Conservation (phyloP, 2,888 invertebrate species). For the Anthrax anthrax region DNA sequence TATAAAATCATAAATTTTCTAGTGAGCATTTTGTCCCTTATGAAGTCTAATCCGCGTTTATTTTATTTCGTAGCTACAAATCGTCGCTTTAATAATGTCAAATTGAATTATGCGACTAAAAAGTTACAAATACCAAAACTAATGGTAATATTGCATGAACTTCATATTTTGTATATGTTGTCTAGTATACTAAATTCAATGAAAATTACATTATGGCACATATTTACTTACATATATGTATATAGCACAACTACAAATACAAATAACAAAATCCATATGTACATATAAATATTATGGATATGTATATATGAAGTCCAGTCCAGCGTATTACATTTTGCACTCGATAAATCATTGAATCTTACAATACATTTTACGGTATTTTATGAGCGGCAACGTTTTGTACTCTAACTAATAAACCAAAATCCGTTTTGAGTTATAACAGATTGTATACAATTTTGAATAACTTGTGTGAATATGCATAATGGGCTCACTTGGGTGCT, state of each 20-base stretch:
- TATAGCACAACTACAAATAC: too few species aligned
- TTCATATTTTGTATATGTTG: too few species aligned
- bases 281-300: too few species aligned
- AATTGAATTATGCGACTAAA: conserved; percentile 27
- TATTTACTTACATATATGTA: too few species aligned
- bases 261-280: too few species aligned
- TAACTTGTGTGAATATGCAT: too few species aligned
- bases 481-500: conserved; percentile 6
- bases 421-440: conserved; percentile 34
- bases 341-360: conserved; percentile 27
- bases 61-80: conserved; percentile 34
- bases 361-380: conserved; percentile 16
- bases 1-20: conserved; percentile 24
- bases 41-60: conserved; percentile 35
- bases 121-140: background rate
- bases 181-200: too few species aligned
- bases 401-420: conserved; percentile 28
- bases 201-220: too few species aligned
- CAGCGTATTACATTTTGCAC: conserved; percentile 33
- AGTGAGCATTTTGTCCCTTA: conserved; percentile 34
- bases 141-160: too few species aligned
- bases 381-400: conserved; percentile 14
- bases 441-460: background rate
- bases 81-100: conserved; percentile 36
- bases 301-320: conserved; percentile 1